Evolutionary conservation across 2,797 vertebrate species (phyloP).

Genomic region (Nasua narica): DNA sequence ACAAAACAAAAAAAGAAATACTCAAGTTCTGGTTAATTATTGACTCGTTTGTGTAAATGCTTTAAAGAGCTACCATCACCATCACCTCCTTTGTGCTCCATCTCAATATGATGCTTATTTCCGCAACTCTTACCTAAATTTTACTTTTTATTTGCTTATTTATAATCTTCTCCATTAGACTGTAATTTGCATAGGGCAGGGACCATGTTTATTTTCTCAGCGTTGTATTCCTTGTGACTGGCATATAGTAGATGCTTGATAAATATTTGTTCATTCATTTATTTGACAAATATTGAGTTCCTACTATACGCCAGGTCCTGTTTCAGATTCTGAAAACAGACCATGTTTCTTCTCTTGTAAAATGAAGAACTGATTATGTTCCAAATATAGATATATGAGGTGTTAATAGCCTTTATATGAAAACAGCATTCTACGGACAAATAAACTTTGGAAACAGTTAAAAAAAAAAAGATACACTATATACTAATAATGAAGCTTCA

Average conservation of each 20-base stretch:
- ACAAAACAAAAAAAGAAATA: no score
- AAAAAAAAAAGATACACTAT: no score
- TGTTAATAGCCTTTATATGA: background rate
- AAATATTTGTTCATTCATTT: background rate
- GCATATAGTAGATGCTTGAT: background rate
- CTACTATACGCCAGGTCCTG: background rate
- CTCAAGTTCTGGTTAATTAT: background rate
- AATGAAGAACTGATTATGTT: background rate
- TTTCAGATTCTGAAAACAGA: background rate
- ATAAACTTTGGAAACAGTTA: background rate
- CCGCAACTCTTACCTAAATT: background rate
- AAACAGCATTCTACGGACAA: background rate
- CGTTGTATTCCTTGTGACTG: background rate
- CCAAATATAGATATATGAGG: background rate
- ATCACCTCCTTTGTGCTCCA: background rate
- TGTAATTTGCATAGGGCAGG: background rate
- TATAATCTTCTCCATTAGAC: background rate
- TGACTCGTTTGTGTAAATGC: background rate
- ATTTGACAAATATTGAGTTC: background rate
- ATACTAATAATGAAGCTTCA: background rate
- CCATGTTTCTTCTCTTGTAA: background rate
- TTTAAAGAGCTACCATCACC: background rate
- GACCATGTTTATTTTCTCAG: background rate
- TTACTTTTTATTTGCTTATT: slow-evolving; percentile 5
- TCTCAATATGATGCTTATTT: background rate